Evolutionary conservation across 2,888 invertebrate genomes (phyloP).

Genomic region (Pinctada fucata): DNA sequence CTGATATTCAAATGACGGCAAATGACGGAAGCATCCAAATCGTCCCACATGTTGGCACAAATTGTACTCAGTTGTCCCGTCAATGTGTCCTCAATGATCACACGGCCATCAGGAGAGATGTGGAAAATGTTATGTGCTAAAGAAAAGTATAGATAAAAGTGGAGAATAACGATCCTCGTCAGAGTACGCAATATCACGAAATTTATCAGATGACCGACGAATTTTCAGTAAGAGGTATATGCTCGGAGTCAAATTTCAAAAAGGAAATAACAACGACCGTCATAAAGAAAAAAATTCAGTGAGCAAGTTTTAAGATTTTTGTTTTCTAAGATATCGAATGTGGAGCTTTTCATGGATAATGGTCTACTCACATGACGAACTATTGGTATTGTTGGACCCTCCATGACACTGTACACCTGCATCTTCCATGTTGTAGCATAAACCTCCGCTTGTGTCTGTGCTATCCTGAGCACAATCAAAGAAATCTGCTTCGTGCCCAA

Average conservation of each 20-base stretch:
- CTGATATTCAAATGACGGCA: conserved; percentile 1
- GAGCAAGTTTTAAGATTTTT: too few relatives aligned
- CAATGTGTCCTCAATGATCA: not conserved
- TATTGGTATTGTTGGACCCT: too few relatives aligned
- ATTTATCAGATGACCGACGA: too few relatives aligned
- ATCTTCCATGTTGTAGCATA: conserved; percentile 16
- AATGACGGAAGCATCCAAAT: conserved; percentile 8
- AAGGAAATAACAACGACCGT: too few relatives aligned
- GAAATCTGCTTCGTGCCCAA: conserved; percentile 3
- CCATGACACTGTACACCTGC: conserved; percentile 13
- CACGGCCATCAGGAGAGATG: not conserved
- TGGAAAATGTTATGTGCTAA: not conserved
- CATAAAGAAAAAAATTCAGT: too few relatives aligned
- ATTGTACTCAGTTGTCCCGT: not conserved
- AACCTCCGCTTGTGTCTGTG: not conserved
- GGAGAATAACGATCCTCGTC: not conserved
- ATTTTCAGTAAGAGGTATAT: too few relatives aligned
- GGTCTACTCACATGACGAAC: too few relatives aligned
- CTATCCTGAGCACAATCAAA: conserved; percentile 6
- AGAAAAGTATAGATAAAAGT: not conserved
- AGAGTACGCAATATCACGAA: too few relatives aligned
- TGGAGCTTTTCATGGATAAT: too few relatives aligned
- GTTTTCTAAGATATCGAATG: too few relatives aligned
- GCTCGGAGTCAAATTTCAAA: too few relatives aligned
- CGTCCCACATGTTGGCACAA: conserved; percentile 8